phyloP scores from a whole-genome alignment of 2,113 vertebrate species.

The Aspidoscelis tigris region DNA sequence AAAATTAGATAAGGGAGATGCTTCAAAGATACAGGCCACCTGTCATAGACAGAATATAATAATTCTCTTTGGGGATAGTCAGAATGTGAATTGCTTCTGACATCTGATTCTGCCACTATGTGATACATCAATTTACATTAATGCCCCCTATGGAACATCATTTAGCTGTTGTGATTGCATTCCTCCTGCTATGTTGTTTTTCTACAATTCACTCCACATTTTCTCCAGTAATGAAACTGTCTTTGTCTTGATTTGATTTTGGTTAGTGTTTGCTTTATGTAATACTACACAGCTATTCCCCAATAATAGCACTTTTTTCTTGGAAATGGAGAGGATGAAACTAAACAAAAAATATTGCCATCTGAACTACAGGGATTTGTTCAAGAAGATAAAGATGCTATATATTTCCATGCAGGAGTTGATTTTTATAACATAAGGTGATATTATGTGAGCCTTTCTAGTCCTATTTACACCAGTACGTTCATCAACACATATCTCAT shows the following conservation, averaged over 20 bases:
- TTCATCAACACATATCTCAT: background rate
- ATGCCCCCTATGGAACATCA: constrained; percentile 16
- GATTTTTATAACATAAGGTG: background rate
- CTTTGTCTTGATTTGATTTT: constrained; percentile 32
- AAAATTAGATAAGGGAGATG: background rate
- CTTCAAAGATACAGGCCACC: background rate
- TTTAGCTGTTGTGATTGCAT: constrained; percentile 16
- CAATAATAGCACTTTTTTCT: background rate
- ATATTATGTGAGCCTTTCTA: background rate
- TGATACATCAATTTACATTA: constrained; percentile 30
- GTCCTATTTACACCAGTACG: background rate
- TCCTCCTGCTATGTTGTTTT: background rate
- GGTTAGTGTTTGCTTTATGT: background rate
- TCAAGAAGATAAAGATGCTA: background rate
- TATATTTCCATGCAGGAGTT: background rate
- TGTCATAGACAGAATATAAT: constrained; percentile 8
- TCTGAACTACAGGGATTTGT: accelerated
- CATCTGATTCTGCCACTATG: constrained; percentile 10
- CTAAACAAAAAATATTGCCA: background rate
- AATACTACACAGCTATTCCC: constrained; percentile 19
- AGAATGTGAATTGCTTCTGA: constrained; percentile 28
- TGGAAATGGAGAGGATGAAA: constrained; percentile 18
- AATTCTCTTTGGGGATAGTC: background rate
- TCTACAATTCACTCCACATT: background rate
- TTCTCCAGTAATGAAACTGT: constrained; percentile 30